phyloP scores from a whole-genome alignment of 2,888 invertebrate species.

The Chorisops tibialis region DNA sequence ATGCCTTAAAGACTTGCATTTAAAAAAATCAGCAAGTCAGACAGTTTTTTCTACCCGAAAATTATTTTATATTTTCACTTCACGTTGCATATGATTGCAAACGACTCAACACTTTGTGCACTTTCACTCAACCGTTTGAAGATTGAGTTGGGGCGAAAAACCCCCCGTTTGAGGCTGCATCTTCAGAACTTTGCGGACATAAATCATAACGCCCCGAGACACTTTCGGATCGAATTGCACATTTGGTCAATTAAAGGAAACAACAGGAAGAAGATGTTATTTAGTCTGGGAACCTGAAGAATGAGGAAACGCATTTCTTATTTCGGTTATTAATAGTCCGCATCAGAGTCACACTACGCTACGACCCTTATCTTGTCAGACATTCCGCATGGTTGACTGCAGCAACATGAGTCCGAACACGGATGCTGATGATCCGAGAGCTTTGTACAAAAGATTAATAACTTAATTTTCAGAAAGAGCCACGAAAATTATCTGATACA shows the following conservation, averaged over 20 bases:
- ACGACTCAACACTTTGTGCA: not conserved
- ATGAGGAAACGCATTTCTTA: not conserved
- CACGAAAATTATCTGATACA: no score
- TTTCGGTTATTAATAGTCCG: not conserved
- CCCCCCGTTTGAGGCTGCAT: not conserved
- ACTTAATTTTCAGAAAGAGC: no score
- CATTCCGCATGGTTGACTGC: no score
- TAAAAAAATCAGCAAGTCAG: no score
- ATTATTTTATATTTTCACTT: no score
- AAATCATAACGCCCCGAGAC: not conserved
- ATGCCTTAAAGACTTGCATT: no score
- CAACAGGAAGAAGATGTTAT: not conserved
- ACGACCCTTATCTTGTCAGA: no score
- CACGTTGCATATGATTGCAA: not conserved
- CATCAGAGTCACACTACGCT: not conserved
- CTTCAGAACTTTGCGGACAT: not conserved
- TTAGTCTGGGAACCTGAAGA: slow-evolving; percentile 1
- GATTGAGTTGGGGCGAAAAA: not conserved
- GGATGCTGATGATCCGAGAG: no score
- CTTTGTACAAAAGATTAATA: no score
- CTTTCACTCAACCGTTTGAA: slow-evolving; percentile 3
- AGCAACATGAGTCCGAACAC: no score
- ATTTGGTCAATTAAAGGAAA: not conserved
- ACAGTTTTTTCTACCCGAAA: no score
- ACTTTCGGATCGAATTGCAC: not conserved